These are phyloP conservation scores for Scomberomorus guttatus DNA, from an alignment of 2,797 vertebrate genomes.

Conservation along the genomic window DNA sequence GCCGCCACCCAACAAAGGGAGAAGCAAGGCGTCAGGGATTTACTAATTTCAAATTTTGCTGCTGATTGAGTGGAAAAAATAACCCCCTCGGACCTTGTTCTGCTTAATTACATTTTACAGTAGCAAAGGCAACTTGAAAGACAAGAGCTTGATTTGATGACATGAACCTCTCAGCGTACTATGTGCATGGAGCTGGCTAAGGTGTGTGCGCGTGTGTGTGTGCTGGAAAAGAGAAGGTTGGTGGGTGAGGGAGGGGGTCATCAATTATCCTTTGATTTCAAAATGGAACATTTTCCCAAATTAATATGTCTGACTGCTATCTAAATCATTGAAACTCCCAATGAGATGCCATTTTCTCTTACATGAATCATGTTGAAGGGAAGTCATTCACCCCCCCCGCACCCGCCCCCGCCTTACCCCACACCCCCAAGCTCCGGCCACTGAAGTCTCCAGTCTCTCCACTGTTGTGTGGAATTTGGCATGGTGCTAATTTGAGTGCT, in stretches of 20 bases:
- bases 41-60: constrained; percentile 86
- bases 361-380: constrained; percentile 69
- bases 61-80: constrained; percentile 84
- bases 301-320: constrained; percentile 82
- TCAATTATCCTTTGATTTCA: constrained; percentile 86
- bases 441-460: constrained; percentile 64
- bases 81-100: constrained; percentile 83
- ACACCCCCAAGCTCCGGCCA: constrained; percentile 35
- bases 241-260: constrained; percentile 60
- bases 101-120: constrained; percentile 89
- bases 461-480: constrained; percentile 79
- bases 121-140: constrained; percentile 83
- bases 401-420: background rate
- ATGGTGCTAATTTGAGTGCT: constrained; percentile 70
- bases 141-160: constrained; percentile 81
- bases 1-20: constrained; percentile 66
- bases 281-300: constrained; percentile 80
- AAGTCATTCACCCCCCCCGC: constrained; percentile 53
- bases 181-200: constrained; percentile 19
- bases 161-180: constrained; percentile 64
- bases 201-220: constrained; percentile 26
- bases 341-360: constrained; percentile 76
- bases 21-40: constrained; percentile 79
- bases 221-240: constrained; percentile 21
- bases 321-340: constrained; percentile 77